Evolutionary conservation across 2,797 vertebrate species (phyloP).

Genomic region (Halcyon badia): DNA sequence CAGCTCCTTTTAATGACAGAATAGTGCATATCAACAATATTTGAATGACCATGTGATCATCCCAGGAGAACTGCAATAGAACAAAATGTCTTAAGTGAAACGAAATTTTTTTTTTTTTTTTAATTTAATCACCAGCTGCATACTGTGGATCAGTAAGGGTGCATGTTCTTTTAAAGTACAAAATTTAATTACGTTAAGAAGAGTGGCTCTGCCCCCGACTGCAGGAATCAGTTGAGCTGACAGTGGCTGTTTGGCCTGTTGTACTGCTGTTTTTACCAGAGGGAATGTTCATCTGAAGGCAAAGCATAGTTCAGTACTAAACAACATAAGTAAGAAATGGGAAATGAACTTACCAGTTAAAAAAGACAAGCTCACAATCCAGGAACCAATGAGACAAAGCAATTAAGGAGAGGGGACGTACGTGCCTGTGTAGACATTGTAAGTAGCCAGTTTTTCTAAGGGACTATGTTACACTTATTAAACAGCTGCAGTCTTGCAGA

Average conservation of each 20-base stretch:
- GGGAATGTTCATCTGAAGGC: constrained; percentile 14
- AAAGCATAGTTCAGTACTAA: background rate
- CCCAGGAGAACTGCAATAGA: constrained; percentile 74
- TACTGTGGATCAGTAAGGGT: background rate
- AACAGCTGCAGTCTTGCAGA: constrained; percentile 25
- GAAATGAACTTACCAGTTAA: background rate
- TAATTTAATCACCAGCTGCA: constrained; percentile 45
- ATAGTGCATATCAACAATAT: constrained; percentile 75
- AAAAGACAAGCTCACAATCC: background rate
- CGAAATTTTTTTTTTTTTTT: background rate
- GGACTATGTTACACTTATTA: background rate
- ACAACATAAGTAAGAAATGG: background rate
- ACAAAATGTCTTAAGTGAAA: constrained; percentile 78
- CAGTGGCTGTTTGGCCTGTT: background rate
- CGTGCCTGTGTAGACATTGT: background rate
- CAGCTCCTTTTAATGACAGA: constrained; percentile 72
- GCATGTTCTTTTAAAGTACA: background rate
- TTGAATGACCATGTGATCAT: constrained; percentile 71
- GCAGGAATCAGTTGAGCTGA: background rate
- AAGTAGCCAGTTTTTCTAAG: background rate
- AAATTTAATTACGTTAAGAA: background rate
- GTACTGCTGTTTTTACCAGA: background rate
- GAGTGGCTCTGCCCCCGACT: background rate
- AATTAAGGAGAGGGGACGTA: background rate
- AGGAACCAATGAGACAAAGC: background rate